Conservation (phyloP, 2,888 invertebrate species). For the Lasioglossum leucozonium region DNA sequence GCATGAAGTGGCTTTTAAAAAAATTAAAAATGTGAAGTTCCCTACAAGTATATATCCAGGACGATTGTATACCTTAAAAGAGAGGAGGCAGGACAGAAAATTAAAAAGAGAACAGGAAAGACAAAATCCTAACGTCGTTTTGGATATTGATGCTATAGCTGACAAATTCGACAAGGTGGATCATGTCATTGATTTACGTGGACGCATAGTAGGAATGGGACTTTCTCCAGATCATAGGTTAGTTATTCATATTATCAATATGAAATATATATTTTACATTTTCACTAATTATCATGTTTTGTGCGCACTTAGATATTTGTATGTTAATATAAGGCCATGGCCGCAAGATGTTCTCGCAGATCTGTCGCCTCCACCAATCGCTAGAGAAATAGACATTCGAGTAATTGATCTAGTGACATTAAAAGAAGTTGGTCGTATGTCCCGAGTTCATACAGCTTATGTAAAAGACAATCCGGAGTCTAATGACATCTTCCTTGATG, state of each 20-base stretch:
- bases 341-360: conserved; percentile 89
- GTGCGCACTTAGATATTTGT: conserved; percentile 87
- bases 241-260: conserved; percentile 18
- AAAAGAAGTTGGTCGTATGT: conserved; percentile 91
- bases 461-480: conserved; percentile 93
- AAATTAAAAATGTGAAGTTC: conserved; percentile 89
- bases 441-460: conserved; percentile 92
- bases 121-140: conserved; percentile 86
- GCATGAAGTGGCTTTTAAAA: conserved; percentile 93
- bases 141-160: conserved; percentile 88
- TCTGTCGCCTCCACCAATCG: conserved; percentile 90
- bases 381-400: conserved; percentile 94
- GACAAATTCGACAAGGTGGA: conserved; percentile 91
- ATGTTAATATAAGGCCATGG: conserved; percentile 94
- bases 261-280: conserved; percentile 12
- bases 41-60: conserved; percentile 89
- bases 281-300: background rate
- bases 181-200: conserved; percentile 92
- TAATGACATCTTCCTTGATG: conserved; percentile 94
- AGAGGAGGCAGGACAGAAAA: conserved; percentile 84
- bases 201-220: conserved; percentile 95
- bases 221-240: conserved; percentile 91
- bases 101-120: conserved; percentile 87
- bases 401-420: conserved; percentile 92
- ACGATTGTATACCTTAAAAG: conserved; percentile 88